These are phyloP conservation scores for Leptinotarsa haldemani DNA, from an alignment of 2,888 invertebrate species.

Conservation along the genomic window DNA sequence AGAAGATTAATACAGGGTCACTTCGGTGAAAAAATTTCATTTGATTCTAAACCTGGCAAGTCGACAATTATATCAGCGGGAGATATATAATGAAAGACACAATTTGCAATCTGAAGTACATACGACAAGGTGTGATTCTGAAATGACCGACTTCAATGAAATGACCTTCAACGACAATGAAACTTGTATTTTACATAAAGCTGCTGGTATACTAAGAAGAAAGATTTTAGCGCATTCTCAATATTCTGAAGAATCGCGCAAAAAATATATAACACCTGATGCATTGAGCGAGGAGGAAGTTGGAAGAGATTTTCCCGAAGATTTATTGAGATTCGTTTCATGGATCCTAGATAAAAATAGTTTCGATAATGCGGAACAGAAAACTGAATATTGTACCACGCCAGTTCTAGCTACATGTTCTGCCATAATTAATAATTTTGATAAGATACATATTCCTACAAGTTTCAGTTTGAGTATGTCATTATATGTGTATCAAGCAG, in stretches of 20 bases:
- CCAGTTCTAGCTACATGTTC: conserved; percentile 14
- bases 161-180: conserved; percentile 15
- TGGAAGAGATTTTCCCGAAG: conserved; percentile 8
- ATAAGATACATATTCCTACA: conserved; percentile 18
- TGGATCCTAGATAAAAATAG: conserved; percentile 10
- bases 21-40: conserved; percentile 21
- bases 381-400: conserved; percentile 6
- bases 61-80: conserved; percentile 17
- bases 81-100: conserved; percentile 13
- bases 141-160: conserved; percentile 18
- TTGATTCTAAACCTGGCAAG: conserved; percentile 18
- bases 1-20: conserved; percentile 9
- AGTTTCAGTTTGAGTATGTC: conserved; percentile 18
- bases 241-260: conserved; percentile 7
- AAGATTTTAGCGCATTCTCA: neutral
- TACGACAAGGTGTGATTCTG: conserved; percentile 11
- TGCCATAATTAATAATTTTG: conserved; percentile 13
- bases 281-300: conserved; percentile 7
- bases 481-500: conserved; percentile 18
- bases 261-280: conserved; percentile 8
- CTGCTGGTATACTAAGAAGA: conserved; percentile 18
- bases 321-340: conserved; percentile 20
- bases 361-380: conserved; percentile 7
- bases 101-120: conserved; percentile 10
- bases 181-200: conserved; percentile 20